Conservation (phyloP, 2,113 vertebrate species). For the Mustela nigripes region DNA sequence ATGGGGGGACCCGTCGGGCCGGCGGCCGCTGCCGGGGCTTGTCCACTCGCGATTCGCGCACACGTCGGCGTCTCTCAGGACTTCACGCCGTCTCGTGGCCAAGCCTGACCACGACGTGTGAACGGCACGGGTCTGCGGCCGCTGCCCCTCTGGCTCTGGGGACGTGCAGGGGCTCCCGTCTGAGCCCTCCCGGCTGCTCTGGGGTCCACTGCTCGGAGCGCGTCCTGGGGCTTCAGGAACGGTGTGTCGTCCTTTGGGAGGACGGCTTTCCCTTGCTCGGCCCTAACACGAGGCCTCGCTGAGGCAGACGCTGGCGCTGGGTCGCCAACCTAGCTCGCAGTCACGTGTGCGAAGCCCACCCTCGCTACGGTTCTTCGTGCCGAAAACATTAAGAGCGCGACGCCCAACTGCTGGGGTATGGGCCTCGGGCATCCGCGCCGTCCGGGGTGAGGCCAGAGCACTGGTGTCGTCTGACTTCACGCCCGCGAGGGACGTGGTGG, state of each 20-base stretch:
- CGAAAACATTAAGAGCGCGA: constrained; percentile 52
- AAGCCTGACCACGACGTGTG: neutral
- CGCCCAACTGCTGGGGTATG: constrained; percentile 65
- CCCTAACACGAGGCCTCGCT: neutral
- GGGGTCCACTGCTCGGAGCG: too few relatives aligned
- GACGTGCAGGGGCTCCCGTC: too few relatives aligned
- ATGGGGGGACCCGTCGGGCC: too few relatives aligned
- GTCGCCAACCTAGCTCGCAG: constrained; percentile 40
- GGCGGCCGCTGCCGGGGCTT: too few relatives aligned
- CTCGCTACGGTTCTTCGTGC: constrained; percentile 47
- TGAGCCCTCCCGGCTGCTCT: too few relatives aligned
- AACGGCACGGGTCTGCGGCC: neutral
- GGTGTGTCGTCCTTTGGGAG: neutral
- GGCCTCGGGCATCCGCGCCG: too few relatives aligned
- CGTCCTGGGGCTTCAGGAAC: neutral
- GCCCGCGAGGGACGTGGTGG: too few relatives aligned
- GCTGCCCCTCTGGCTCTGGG: neutral
- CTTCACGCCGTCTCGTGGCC: neutral
- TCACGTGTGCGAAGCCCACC: constrained; percentile 49
- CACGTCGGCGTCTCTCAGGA: accelerated
- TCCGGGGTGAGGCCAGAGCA: too few relatives aligned
- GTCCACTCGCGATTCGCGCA: accelerated
- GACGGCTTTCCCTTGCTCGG: neutral
- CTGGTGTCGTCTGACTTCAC: too few relatives aligned
- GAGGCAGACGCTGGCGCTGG: neutral